phyloP scores from a whole-genome alignment of 1,140 invertebrate genomes.

The Agraylea sexmaculata region DNA sequence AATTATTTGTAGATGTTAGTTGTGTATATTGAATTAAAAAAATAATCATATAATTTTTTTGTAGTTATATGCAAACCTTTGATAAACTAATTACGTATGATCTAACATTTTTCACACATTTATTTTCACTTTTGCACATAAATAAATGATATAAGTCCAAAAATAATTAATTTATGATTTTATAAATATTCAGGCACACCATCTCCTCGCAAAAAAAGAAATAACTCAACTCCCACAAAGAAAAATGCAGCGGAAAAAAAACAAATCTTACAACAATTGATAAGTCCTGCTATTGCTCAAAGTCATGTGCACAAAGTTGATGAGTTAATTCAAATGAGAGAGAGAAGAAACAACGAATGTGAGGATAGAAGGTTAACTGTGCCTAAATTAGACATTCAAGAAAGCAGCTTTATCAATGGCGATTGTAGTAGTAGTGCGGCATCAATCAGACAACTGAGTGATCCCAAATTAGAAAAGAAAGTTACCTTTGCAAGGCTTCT shows the following conservation, averaged over 20 bases:
- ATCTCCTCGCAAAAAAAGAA: slow-evolving; percentile 57
- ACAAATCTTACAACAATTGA: slow-evolving; percentile 60
- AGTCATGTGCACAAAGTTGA: slow-evolving; percentile 45
- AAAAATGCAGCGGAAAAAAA: slow-evolving; percentile 59
- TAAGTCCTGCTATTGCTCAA: slow-evolving; percentile 38
- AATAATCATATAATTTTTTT: no score
- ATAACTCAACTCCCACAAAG: slow-evolving; percentile 57
- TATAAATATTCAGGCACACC: slow-evolving; percentile 44
- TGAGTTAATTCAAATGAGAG: slow-evolving; percentile 57
- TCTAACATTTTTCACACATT: background rate
- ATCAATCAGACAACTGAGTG: slow-evolving; percentile 40
- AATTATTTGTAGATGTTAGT: no score
- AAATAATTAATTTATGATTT: slow-evolving; percentile 6
- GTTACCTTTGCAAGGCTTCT: slow-evolving; percentile 62
- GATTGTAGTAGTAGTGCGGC: slow-evolving; percentile 36
- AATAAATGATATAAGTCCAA: background rate
- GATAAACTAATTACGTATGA: background rate
- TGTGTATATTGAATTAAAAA: no score
- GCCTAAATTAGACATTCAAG: slow-evolving; percentile 32
- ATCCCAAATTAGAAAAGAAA: slow-evolving; percentile 59
- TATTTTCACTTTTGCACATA: background rate
- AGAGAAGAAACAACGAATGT: slow-evolving; percentile 33
- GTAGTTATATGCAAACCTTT: no score
- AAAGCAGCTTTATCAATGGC: slow-evolving; percentile 44
- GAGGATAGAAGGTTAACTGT: slow-evolving; percentile 22